phyloP scores from a whole-genome alignment of 2,113 vertebrate genomes.

The Talpa occidentalis region DNA sequence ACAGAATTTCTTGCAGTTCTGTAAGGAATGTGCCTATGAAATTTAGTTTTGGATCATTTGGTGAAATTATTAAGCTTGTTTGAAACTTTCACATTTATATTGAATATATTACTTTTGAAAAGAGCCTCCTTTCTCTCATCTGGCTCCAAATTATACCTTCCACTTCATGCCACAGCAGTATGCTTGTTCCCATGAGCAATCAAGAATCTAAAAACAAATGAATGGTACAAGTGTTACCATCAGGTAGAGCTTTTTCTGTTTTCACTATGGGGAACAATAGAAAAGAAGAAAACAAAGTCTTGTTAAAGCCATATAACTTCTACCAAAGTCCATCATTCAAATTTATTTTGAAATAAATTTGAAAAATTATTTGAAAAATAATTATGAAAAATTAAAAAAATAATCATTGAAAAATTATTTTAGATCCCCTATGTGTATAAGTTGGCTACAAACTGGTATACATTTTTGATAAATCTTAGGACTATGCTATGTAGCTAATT shows the following conservation, averaged over 20 bases:
- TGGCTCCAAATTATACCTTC: constrained; percentile 62
- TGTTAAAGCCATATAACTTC: constrained; percentile 55
- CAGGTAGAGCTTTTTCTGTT: constrained; percentile 49
- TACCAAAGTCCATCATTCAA: not conserved
- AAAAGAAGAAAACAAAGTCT: constrained; percentile 51
- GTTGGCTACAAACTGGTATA: constrained; percentile 1
- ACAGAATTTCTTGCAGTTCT: not conserved
- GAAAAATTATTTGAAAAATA: too few relatives aligned
- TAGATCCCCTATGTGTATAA: not conserved
- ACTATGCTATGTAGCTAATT: not conserved
- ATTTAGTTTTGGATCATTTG: constrained; percentile 22
- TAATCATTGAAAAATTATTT: not conserved
- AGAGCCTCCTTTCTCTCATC: constrained; percentile 40
- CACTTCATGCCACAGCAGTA: constrained; percentile 17
- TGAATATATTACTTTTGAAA: constrained; percentile 50
- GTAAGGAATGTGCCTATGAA: not conserved
- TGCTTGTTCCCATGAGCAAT: constrained; percentile 53
- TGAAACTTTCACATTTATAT: not conserved
- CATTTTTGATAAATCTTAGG: constrained; percentile 48
- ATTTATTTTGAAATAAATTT: too few relatives aligned
- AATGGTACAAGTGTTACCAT: constrained; percentile 35
- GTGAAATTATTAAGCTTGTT: constrained; percentile 46
- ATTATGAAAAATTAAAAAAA: too few relatives aligned
- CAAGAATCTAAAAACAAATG: constrained; percentile 52
- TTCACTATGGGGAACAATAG: constrained; percentile 20